Evolutionary conservation across 92 coral and sea anemone genomes (phyloP).

Genomic region (Pocillopora grandis): DNA sequence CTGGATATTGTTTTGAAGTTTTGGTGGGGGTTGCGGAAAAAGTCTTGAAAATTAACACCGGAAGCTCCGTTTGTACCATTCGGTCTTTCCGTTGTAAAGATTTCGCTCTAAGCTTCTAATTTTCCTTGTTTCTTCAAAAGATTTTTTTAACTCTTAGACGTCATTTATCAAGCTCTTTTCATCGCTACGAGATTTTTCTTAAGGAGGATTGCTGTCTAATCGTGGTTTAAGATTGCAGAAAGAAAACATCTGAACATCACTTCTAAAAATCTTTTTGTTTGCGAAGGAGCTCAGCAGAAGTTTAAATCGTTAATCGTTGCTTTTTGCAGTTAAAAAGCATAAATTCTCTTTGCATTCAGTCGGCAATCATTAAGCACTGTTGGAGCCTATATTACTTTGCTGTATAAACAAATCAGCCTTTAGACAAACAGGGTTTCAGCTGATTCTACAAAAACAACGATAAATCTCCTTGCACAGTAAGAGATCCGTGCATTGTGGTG

Average conservation of each 20-base stretch:
- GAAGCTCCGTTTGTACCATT: constrained; percentile 22
- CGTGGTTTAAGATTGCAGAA: not conserved
- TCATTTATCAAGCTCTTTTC: not conserved
- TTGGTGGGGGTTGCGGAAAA: not conserved
- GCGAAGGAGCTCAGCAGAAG: not conserved
- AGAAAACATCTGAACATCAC: not conserved
- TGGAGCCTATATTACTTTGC: not conserved
- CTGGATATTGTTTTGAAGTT: not conserved
- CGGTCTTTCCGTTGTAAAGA: constrained; percentile 9
- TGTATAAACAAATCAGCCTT: constrained; percentile 23
- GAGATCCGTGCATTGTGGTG: not conserved
- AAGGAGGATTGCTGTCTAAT: not conserved
- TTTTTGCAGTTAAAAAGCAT: not conserved
- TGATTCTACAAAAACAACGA: not conserved
- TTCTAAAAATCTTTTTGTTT: not conserved
- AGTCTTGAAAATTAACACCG: constrained; percentile 20
- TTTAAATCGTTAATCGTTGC: not conserved
- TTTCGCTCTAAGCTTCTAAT: not conserved
- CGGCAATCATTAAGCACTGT: not conserved
- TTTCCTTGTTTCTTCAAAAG: not conserved
- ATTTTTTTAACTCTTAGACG: not conserved
- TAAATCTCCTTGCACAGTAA: not conserved
- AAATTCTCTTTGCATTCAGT: not conserved
- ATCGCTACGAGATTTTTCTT: not conserved
- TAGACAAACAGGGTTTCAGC: constrained; percentile 17